Conservation (phyloP, 2,888 invertebrate species). For the Diplazon laetatorius region DNA sequence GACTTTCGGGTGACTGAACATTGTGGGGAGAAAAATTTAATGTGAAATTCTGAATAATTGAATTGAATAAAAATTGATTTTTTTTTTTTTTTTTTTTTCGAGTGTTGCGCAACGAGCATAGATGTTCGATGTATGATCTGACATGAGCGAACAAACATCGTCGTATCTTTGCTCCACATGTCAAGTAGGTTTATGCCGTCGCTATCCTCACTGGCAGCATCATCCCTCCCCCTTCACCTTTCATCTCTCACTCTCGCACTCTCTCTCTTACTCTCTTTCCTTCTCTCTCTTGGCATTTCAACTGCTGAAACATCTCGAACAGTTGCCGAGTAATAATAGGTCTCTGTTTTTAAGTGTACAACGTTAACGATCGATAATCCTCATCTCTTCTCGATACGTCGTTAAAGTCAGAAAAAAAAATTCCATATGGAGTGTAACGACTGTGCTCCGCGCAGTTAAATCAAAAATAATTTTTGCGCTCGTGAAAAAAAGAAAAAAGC, state of each 20-base stretch:
- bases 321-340: constrained; percentile 64
- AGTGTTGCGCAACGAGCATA: constrained; percentile 4
- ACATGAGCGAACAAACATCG: constrained; percentile 35
- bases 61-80: too few species aligned
- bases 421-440: constrained; percentile 54
- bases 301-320: constrained; percentile 50
- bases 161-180: constrained; percentile 62
- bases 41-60: too few species aligned
- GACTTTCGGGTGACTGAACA: too few species aligned
- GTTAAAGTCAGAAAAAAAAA: constrained; percentile 64
- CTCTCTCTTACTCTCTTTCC: constrained; percentile 54
- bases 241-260: too few species aligned
- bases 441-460: constrained; percentile 55
- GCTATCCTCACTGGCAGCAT: too few species aligned
- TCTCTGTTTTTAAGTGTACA: constrained; percentile 57
- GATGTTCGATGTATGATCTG: constrained; percentile 34
- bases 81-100: too few species aligned
- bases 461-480: constrained; percentile 46
- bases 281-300: constrained; percentile 49
- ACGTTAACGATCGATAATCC: constrained; percentile 66
- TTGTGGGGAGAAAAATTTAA: too few species aligned
- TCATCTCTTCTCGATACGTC: constrained; percentile 63
- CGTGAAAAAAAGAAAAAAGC: constrained; percentile 3
- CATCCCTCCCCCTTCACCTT: too few species aligned
- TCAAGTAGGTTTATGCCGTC: constrained; percentile 62